Conservation (phyloP, 2,797 vertebrate species). For the Ctenosaura bakeri region DNA sequence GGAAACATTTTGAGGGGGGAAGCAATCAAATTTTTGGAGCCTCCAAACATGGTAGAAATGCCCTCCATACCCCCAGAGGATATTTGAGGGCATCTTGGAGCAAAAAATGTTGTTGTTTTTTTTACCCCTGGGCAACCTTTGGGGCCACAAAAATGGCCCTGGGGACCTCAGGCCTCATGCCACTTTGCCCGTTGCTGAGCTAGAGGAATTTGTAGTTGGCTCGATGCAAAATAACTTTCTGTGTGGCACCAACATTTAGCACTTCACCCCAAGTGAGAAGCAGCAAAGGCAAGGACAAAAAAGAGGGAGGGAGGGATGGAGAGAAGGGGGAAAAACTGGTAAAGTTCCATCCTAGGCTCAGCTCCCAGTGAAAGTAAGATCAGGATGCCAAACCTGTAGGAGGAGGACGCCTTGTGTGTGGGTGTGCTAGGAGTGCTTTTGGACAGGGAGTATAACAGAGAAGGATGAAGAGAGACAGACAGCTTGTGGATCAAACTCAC, state of each 20-base stretch:
- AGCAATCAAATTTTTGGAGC: too few species aligned
- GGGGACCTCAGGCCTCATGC: too few species aligned
- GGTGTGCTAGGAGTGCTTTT: conserved; percentile 31
- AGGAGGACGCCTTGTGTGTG: conserved; percentile 30
- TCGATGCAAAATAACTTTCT: not conserved
- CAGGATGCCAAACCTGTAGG: conserved; percentile 28
- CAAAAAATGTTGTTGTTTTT: too few species aligned
- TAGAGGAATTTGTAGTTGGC: not conserved
- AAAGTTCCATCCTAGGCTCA: conserved; percentile 32
- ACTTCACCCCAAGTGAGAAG: conserved; percentile 41
- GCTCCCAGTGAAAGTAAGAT: conserved; percentile 9
- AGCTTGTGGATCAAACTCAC: conserved; percentile 4
- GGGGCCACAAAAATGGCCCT: too few species aligned
- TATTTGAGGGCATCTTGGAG: too few species aligned
- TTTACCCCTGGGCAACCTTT: too few species aligned
- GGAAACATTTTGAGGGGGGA: too few species aligned
- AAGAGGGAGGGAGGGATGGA: not conserved
- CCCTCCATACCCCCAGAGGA: too few species aligned
- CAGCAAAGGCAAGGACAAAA: not conserved
- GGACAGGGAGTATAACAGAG: conserved; percentile 10
- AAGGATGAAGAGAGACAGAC: conserved; percentile 26
- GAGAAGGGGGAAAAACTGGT: not conserved
- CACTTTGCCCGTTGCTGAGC: too few species aligned
- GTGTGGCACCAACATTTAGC: conserved; percentile 1
- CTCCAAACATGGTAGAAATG: too few species aligned